Evolutionary conservation across 2,113 vertebrate species (phyloP).

Genomic region (Tursiops truncatus): DNA sequence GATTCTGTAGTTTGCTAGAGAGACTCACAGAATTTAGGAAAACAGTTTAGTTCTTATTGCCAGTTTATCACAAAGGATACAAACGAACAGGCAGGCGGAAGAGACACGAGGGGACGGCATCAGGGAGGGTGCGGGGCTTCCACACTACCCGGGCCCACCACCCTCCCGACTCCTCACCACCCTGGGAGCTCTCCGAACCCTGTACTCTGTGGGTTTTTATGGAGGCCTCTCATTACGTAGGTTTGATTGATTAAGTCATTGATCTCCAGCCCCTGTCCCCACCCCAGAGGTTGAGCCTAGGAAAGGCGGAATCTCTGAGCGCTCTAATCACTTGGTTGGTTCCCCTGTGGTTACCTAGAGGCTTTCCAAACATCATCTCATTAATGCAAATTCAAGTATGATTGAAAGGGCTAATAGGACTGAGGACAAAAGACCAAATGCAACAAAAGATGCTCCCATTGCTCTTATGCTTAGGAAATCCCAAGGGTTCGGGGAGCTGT

Average conservation of each 20-base stretch:
- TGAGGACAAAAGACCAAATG: background rate
- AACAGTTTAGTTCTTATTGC: background rate
- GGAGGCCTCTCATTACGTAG: background rate
- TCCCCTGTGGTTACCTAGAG: background rate
- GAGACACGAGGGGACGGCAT: background rate
- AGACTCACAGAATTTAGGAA: background rate
- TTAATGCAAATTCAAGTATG: background rate
- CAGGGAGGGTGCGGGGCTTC: background rate
- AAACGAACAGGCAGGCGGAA: background rate
- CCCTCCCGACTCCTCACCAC: background rate
- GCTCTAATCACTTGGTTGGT: background rate
- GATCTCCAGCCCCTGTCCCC: background rate
- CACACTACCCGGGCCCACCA: too few species aligned
- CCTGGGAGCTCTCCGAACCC: background rate
- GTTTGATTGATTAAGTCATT: background rate
- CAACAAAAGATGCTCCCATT: background rate
- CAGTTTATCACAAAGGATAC: background rate
- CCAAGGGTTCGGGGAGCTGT: background rate
- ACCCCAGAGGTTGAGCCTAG: background rate
- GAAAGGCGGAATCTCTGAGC: background rate
- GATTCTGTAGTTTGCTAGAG: background rate
- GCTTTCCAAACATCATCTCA: background rate
- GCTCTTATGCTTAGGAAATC: background rate
- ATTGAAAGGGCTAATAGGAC: background rate
- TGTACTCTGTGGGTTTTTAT: background rate